These are phyloP conservation scores for Virgularia gustaviana DNA, from an alignment of 92 coral and sea anemone genomes.

Conservation along the genomic window DNA sequence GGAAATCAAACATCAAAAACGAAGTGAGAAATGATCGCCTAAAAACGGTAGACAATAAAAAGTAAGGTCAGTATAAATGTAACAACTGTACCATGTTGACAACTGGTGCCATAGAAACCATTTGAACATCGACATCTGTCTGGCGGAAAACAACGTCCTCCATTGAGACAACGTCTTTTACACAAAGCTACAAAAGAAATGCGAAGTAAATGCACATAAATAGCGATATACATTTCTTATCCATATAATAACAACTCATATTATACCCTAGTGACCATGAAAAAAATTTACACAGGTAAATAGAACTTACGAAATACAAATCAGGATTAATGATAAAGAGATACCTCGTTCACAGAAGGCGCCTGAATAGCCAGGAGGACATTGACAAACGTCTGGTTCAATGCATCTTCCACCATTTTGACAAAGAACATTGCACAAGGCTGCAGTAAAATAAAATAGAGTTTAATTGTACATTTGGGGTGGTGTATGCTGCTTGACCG, in stretches of 20 bases:
- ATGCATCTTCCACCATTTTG: conserved; percentile 74
- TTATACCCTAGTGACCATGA: too few species aligned
- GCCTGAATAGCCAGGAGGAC: conserved; percentile 75
- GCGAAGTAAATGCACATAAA: too few species aligned
- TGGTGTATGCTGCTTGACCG: conserved; percentile 51
- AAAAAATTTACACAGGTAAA: too few species aligned
- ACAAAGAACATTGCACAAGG: conserved; percentile 51
- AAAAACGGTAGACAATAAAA: too few species aligned
- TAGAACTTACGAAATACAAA: too few species aligned
- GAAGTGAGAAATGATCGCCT: too few species aligned
- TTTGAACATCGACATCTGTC: conserved; percentile 63
- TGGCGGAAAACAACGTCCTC: conserved; percentile 70
- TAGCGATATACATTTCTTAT: too few species aligned
- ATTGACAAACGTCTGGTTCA: conserved; percentile 68
- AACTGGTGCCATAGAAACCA: conserved; percentile 47
- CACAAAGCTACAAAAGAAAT: conserved; percentile 52
- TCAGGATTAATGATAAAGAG: too few species aligned
- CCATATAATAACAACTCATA: too few species aligned
- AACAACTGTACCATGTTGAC: conserved; percentile 26
- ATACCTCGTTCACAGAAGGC: conserved; percentile 56
- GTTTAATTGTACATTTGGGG: conserved; percentile 30
- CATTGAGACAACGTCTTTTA: conserved; percentile 70
- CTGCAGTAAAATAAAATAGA: too few species aligned
- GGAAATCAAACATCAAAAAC: too few species aligned
- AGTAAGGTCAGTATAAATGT: too few species aligned